A percentile compares a stretch with the other conserved stretches of the same genome.
phyloP scores from a whole-genome alignment of 1,140 invertebrate genomes.

The Acromyrmex echinatior region DNA sequence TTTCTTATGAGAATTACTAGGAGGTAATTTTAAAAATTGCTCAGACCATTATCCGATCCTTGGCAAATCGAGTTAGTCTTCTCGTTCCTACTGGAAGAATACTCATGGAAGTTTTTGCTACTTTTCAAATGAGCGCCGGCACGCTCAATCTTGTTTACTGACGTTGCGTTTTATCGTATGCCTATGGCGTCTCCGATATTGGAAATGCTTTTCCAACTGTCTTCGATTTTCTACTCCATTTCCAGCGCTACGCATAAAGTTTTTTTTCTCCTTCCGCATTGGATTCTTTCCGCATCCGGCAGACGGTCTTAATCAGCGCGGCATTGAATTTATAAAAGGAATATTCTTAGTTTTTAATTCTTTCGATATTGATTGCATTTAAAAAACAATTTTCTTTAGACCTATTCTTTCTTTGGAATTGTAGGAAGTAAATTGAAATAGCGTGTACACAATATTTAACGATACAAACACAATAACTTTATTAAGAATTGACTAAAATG shows the following conservation, averaged over 20 bases:
- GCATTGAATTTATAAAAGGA: conserved; percentile 8
- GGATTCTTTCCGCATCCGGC: background rate
- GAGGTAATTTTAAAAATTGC: conserved; percentile 52
- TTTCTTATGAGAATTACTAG: conserved; percentile 27
- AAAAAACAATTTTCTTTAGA: background rate
- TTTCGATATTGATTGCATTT: background rate
- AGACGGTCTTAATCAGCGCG: conserved; percentile 27
- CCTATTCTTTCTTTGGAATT: too few species aligned
- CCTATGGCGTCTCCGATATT: conserved; percentile 54
- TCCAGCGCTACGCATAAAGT: conserved; percentile 37
- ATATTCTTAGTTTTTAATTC: background rate
- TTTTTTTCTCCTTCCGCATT: background rate
- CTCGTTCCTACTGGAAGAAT: conserved; percentile 5
- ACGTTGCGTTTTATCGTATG: conserved; percentile 35
- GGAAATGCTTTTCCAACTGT: conserved; percentile 55
- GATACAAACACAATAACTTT: background rate
- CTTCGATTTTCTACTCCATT: conserved; percentile 65
- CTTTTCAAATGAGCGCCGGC: conserved; percentile 28
- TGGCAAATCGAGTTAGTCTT: conserved; percentile 45
- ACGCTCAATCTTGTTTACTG: conserved; percentile 56
- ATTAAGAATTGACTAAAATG: background rate
- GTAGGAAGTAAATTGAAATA: background rate
- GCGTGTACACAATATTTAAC: background rate
- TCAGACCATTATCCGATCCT: conserved; percentile 29
- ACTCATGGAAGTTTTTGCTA: conserved; percentile 34